Percentiles rank a stretch among this genome's conserved stretches.
Evolutionary conservation across 1,140 invertebrate species (phyloP).

Genomic region (Brachionus calyciflorus): DNA sequence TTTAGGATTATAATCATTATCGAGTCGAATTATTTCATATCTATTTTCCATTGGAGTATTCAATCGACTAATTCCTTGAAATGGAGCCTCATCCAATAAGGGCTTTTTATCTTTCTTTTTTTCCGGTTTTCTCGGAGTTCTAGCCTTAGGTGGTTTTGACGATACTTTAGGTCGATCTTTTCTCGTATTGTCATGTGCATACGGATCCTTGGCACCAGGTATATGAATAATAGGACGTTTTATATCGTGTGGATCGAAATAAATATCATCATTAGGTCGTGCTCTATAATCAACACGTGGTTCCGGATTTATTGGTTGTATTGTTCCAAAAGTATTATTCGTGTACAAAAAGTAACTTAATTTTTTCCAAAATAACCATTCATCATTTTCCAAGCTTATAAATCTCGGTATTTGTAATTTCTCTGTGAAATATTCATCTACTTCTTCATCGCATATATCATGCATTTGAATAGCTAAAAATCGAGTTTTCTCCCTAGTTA

Average conservation of each 20-base stretch:
- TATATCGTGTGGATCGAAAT: neutral
- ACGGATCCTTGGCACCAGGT: neutral
- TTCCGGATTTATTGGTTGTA: neutral
- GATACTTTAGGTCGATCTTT: neutral
- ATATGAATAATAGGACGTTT: conserved; percentile 17
- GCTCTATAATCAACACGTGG: neutral
- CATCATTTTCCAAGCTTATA: conserved; percentile 31
- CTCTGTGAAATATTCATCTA: conserved; percentile 8
- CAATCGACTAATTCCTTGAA: neutral
- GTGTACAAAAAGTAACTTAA: conserved; percentile 34
- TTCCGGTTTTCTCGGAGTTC: neutral
- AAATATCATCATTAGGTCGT: conserved; percentile 8
- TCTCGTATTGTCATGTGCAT: neutral
- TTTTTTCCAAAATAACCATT: conserved; percentile 42
- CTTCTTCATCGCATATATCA: conserved; percentile 37
- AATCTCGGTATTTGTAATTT: conserved; percentile 30
- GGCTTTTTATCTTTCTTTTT: neutral
- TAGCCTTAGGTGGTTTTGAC: neutral
- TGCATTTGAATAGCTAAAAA: conserved; percentile 22
- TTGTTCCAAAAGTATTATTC: neutral
- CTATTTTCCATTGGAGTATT: neutral
- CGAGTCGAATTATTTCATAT: conserved; percentile 16
- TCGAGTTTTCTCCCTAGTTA: conserved; percentile 8
- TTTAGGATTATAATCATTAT: neutral
- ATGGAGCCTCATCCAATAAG: neutral